phyloP scores from a whole-genome alignment of 2,888 invertebrate species.

The Xestia ashworthii region DNA sequence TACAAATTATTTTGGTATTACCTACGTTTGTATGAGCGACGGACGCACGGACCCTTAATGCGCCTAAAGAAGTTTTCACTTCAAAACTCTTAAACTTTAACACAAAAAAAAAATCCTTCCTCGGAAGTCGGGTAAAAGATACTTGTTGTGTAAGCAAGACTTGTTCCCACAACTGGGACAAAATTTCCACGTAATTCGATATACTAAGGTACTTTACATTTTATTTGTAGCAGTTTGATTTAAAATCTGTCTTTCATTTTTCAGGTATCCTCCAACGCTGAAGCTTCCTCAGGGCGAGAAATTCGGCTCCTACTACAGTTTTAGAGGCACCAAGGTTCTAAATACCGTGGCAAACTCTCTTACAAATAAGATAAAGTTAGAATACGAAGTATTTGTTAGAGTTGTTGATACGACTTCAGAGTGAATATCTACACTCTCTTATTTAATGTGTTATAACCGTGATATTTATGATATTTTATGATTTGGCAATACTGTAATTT shows the following conservation, averaged over 20 bases:
- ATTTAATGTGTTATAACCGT: conserved; percentile 50
- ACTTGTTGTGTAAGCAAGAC: no score
- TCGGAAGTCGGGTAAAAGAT: no score
- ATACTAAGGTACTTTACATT: not conserved
- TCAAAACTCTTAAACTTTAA: no score
- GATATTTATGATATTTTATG: conserved; percentile 60
- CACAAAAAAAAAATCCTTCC: no score
- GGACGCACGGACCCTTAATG: no score
- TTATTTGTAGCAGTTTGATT: not conserved
- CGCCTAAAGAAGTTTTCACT: no score
- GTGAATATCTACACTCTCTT: conserved; percentile 48
- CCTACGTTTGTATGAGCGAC: no score
- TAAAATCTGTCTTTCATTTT: conserved; percentile 56
- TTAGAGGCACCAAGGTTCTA: conserved; percentile 82
- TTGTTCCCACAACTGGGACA: no score
- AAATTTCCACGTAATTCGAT: not conserved
- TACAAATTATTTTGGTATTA: no score
- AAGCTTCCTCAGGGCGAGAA: conserved; percentile 79
- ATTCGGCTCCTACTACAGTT: conserved; percentile 83
- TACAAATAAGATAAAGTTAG: conserved; percentile 82
- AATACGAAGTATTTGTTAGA: conserved; percentile 86
- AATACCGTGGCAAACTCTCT: conserved; percentile 74
- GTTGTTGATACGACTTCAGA: conserved; percentile 77
- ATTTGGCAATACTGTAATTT: conserved; percentile 55
- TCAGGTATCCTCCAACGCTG: conserved; percentile 81